These are phyloP conservation scores for Xanthorhoe designata DNA, from an alignment of 2,888 invertebrate genomes.

Conservation along the genomic window DNA sequence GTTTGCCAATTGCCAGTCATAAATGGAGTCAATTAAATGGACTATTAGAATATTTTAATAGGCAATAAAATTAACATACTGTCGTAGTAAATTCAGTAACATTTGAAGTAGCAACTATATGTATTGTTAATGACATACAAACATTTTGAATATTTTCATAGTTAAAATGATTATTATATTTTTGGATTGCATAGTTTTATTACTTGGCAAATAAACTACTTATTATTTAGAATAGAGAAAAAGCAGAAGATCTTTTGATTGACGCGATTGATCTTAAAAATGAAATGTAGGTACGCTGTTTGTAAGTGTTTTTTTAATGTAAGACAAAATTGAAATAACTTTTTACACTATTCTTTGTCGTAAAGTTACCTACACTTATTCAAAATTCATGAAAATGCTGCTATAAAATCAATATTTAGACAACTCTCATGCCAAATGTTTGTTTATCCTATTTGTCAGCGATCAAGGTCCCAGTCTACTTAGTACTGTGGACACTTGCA, in stretches of 20 bases:
- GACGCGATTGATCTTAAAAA: too few species aligned
- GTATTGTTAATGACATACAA: background rate
- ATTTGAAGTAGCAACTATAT: background rate
- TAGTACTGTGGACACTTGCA: slow-evolving; percentile 7
- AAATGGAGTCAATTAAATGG: slow-evolving; percentile 26
- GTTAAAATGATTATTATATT: too few species aligned
- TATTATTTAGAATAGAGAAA: too few species aligned
- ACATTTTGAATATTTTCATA: too few species aligned
- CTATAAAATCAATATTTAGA: slow-evolving; percentile 14
- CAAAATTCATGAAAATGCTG: background rate
- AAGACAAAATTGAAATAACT: background rate
- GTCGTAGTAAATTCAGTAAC: background rate
- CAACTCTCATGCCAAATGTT: slow-evolving; percentile 10
- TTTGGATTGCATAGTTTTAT: too few species aligned
- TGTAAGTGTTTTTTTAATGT: too few species aligned
- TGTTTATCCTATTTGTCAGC: slow-evolving; percentile 13
- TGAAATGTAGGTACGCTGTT: too few species aligned
- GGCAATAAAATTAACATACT: slow-evolving; percentile 14
- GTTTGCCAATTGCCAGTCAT: slow-evolving; percentile 28
- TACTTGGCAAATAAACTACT: too few species aligned
- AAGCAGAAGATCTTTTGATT: too few species aligned
- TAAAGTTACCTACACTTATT: background rate
- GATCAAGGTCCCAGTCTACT: slow-evolving; percentile 13
- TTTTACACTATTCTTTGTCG: background rate
- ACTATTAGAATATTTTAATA: slow-evolving; percentile 25